Percentiles rank a stretch among this genome's conserved stretches.
Conservation (phyloP, 2,797 vertebrate genomes). For the Selene dorsalis region DNA sequence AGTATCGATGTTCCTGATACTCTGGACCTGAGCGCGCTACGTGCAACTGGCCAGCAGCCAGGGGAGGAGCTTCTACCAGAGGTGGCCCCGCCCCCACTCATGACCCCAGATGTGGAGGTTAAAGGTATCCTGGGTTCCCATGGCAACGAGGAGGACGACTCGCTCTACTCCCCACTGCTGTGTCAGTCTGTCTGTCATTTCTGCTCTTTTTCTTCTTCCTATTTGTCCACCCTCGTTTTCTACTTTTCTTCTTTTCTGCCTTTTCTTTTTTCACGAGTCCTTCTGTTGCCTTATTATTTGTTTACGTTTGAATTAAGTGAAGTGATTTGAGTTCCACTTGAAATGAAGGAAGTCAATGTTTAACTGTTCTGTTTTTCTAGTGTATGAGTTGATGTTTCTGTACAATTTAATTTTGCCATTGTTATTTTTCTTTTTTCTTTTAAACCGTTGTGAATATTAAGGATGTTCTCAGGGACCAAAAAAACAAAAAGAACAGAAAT, state of each 20-base stretch:
- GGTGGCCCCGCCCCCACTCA: constrained; percentile 96
- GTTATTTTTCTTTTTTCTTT: background rate
- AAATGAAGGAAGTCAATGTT: background rate
- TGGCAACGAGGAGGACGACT: constrained; percentile 99
- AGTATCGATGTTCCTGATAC: constrained; percentile 98
- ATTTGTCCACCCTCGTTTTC: constrained; percentile 51
- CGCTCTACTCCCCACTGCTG: constrained; percentile 98
- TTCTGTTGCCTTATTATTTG: constrained; percentile 60
- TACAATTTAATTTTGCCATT: background rate
- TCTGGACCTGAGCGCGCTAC: constrained; percentile 92
- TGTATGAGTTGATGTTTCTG: background rate
- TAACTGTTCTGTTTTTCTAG: background rate
- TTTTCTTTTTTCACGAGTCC: constrained; percentile 64
- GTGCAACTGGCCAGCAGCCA: constrained; percentile 92
- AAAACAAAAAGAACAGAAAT: background rate
- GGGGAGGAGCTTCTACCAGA: constrained; percentile 98
- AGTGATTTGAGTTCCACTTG: constrained; percentile 35
- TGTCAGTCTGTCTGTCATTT: constrained; percentile 97
- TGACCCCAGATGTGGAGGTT: constrained; percentile 98
- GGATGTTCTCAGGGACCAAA: background rate
- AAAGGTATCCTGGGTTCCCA: constrained; percentile 99
- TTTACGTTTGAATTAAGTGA: constrained; percentile 40
- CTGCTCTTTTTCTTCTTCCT: constrained; percentile 66
- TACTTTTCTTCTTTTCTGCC: constrained; percentile 58
- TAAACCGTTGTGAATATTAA: background rate